Base-by-base conservation (phyloP, 2,888 invertebrate species). In the Netelia fuscicornis region DNA sequence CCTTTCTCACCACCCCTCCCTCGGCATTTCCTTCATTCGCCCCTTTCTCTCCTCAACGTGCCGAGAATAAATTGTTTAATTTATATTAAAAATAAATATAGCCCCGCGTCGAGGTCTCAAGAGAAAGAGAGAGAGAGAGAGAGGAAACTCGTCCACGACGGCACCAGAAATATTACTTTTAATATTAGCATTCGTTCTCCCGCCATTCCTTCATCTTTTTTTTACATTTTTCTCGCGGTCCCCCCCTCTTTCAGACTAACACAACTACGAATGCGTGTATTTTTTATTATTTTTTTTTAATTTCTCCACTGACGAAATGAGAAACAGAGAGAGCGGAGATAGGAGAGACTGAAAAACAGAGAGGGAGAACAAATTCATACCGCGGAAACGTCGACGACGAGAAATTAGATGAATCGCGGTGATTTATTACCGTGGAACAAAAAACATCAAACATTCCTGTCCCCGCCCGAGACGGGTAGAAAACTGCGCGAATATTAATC, bases 11-110 rank as follows among this genome's bases (percentile, higher is more conserved):
- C 37, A 6, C 58, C 77, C 81, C 83, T 75, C 86, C 86, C 87
- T 87, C 87, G 86, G 78, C 64, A 74, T 70, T 75, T 72, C 64
- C 77, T 13, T 81, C 77, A 56, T 81, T 81, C 64, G 64, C 68
- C 56, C 83, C 87, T 74, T 83, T 68, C 88, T 77, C 87, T 83
- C 87, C 85, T 87, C 80, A 80, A 77, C 85, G 84, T 86, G 92
- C 94, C 84, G 85, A 87, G 93, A 94, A 94, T 94, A 94, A 94
- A 94, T 94, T 94, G 94, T 94, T 94, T 94, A 94, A 94, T 94
- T 94, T 94, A 94, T 93, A 94, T 93, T 94, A 94, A 93, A 93
- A 93, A 93, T 93, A 94, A 93, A 90, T 89, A 89, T 88, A 88
- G 87, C 87, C 85, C 76, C 76, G 81, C 83, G 86, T 86, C 83